These are phyloP conservation scores for Hartigia nigra DNA, from an alignment of 2,888 invertebrate species.

Conservation along the genomic window DNA sequence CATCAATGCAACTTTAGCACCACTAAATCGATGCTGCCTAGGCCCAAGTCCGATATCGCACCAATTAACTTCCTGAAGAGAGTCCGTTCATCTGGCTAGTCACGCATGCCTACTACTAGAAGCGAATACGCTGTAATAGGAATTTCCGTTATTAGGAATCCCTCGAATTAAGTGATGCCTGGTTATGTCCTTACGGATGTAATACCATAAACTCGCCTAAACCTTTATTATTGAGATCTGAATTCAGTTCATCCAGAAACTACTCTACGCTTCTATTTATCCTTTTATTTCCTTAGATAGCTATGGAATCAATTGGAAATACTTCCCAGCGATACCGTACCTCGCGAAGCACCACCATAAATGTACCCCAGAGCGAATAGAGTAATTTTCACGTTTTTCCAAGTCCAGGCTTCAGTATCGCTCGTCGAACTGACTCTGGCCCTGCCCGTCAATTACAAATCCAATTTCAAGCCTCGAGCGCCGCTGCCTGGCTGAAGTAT, in stretches of 20 bases:
- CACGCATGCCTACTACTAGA: not conserved
- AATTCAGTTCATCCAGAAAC: not conserved
- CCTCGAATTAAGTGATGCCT: not conserved
- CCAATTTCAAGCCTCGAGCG: not conserved
- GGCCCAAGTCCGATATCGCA: not conserved
- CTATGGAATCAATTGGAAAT: not conserved
- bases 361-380: not conserved
- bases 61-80: not conserved
- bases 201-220: not conserved
- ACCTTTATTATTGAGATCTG: not conserved
- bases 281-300: not conserved
- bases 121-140: not conserved
- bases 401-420: not conserved
- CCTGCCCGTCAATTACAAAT: not conserved
- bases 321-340: not conserved
- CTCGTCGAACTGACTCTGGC: not conserved
- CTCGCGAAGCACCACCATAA: not conserved
- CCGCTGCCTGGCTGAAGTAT: not conserved
- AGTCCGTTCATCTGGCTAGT: not conserved
- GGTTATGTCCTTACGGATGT: not conserved
- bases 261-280: not conserved
- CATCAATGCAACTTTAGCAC: constrained; percentile 23
- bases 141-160: not conserved
- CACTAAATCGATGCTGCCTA: constrained; percentile 9
- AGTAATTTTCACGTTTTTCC: not conserved